Percentiles rank a stretch among this genome's conserved stretches.
phyloP scores from a whole-genome alignment of 2,888 invertebrate genomes.

The Stictocephala bisonia region DNA sequence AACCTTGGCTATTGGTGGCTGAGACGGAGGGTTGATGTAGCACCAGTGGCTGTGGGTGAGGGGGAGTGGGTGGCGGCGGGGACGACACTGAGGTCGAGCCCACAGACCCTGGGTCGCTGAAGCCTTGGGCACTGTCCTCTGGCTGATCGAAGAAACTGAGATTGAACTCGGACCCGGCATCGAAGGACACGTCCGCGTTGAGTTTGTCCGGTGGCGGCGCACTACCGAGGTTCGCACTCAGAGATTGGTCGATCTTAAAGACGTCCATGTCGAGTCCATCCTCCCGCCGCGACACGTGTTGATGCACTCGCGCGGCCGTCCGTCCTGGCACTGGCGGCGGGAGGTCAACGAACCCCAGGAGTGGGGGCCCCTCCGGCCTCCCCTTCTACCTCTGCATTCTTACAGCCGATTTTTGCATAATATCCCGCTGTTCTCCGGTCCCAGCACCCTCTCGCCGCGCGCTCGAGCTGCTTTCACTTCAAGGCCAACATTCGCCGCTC shows the following conservation, averaged over 20 bases:
- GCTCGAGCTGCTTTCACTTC: conserved; percentile 24
- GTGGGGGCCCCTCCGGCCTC: conserved; percentile 24
- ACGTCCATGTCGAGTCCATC: conserved; percentile 71
- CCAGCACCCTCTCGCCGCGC: not conserved
- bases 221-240: conserved; percentile 72
- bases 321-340: conserved; percentile 1
- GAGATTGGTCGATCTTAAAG: conserved; percentile 76
- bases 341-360: conserved; percentile 37
- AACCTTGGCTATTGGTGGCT: too few species aligned
- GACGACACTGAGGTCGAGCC: conserved; percentile 64
- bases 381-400: conserved; percentile 43
- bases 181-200: conserved; percentile 75
- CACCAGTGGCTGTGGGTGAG: conserved; percentile 47
- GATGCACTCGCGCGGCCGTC: not conserved
- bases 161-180: conserved; percentile 82
- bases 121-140: conserved; percentile 75
- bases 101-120: conserved; percentile 75
- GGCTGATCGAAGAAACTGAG: conserved; percentile 82
- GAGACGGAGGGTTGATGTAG: conserved; percentile 30
- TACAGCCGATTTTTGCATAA: conserved; percentile 46
- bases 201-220: conserved; percentile 72
- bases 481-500: not conserved
- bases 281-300: conserved; percentile 34
- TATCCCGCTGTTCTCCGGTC: conserved; percentile 27
- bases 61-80: conserved; percentile 54